Percentiles rank a stretch among this genome's conserved stretches.
Conservation (phyloP, 1,140 invertebrate genomes). For the Bombus soroeensis region DNA sequence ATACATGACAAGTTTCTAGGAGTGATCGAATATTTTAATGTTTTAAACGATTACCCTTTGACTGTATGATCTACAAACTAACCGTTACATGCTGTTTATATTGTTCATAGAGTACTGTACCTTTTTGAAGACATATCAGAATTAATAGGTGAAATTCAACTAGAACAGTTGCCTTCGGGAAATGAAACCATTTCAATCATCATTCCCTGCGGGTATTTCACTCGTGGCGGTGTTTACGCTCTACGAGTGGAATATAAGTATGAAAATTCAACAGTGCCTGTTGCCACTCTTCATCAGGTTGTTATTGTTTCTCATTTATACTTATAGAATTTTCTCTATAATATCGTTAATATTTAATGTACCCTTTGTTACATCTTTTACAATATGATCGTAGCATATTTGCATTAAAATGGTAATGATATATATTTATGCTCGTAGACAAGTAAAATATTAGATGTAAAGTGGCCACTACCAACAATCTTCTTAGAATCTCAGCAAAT, state of each 20-base stretch:
- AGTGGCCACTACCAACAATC: conserved; percentile 89
- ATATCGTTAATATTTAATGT: neutral
- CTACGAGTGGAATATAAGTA: conserved; percentile 78
- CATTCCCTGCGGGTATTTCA: conserved; percentile 88
- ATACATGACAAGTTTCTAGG: no score
- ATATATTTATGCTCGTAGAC: conserved; percentile 70
- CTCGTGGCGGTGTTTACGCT: conserved; percentile 85
- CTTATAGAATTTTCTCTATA: neutral
- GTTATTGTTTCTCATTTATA: neutral
- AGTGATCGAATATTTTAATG: no score
- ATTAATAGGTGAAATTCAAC: conserved; percentile 76
- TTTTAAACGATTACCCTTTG: no score
- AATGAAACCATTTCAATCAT: conserved; percentile 81
- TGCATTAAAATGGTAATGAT: neutral
- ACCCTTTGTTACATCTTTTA: neutral
- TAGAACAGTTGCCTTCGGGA: conserved; percentile 63
- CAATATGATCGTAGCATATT: neutral
- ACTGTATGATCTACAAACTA: no score
- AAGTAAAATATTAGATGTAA: conserved; percentile 87
- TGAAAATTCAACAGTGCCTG: conserved; percentile 79
- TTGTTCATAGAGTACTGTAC: conserved; percentile 72
- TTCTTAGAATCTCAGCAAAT: conserved; percentile 88
- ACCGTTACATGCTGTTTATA: no score
- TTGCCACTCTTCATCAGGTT: conserved; percentile 66
- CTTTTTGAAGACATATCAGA: conserved; percentile 78